Percentiles rank a stretch among this genome's conserved stretches.
Conservation (phyloP, 2,113 vertebrate species). For the Quiscalus mexicanus region DNA sequence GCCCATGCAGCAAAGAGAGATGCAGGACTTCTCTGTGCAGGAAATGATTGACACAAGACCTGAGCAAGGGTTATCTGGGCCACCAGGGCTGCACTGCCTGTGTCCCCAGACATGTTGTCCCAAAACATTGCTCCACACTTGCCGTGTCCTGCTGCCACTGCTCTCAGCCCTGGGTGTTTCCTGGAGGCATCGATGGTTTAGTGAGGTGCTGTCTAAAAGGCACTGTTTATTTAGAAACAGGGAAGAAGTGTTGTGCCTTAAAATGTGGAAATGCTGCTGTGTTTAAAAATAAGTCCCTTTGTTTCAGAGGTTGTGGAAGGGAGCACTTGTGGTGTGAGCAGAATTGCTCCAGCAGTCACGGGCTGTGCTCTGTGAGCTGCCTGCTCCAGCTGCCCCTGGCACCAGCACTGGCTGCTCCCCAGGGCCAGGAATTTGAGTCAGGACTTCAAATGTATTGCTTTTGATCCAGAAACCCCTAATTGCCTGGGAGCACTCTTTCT, state of each 20-base stretch:
- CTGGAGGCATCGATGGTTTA: accelerated
- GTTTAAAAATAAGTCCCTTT: neutral
- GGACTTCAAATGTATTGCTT: neutral
- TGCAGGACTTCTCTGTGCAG: neutral
- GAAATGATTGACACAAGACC: neutral
- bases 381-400: neutral
- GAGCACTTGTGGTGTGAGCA: neutral
- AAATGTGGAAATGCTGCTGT: neutral
- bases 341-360: neutral
- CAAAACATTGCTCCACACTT: too few species aligned
- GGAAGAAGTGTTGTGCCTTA: neutral
- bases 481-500: neutral
- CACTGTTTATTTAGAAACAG: neutral
- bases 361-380: neutral
- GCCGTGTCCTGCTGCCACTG: neutral
- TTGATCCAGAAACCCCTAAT: neutral
- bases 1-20: neutral
- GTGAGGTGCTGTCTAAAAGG: neutral
- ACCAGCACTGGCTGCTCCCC: neutral
- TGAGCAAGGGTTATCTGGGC: neutral
- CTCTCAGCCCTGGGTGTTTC: accelerated
- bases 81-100: neutral
- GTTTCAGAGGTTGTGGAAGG: neutral
- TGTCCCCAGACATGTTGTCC: accelerated
- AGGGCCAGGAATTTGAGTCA: neutral